phyloP scores from a whole-genome alignment of 64 coral and sea anemone genomes.

The Orbicella faveolata region DNA sequence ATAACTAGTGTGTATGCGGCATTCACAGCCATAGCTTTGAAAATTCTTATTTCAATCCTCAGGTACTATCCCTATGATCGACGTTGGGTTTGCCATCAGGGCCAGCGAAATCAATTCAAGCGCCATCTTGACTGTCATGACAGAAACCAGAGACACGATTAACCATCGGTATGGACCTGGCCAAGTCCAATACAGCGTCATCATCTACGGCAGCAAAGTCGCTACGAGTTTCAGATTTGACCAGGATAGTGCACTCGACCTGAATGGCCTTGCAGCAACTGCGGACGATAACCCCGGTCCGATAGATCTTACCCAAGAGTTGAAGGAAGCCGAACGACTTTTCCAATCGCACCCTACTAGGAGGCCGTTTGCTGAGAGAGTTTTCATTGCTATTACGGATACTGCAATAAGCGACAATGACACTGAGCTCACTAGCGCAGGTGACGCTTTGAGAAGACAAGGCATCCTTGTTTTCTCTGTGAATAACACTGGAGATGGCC shows the following conservation, averaged over 20 bases:
- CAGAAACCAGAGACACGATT: slow-evolving; percentile 28
- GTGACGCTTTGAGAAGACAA: not conserved
- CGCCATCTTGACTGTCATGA: slow-evolving; percentile 25
- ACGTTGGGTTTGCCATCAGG: slow-evolving; percentile 62
- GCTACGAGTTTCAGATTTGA: not conserved
- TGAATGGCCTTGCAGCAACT: not conserved
- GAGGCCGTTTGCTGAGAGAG: slow-evolving; percentile 45
- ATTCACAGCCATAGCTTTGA: no score
- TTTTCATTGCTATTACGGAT: slow-evolving; percentile 50
- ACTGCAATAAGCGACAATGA: slow-evolving; percentile 5
- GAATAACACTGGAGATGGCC: not conserved
- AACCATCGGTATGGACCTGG: slow-evolving; percentile 43
- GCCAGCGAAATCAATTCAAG: slow-evolving; percentile 18
- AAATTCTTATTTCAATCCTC: not conserved
- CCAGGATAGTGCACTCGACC: not conserved
- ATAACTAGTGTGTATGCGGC: no score
- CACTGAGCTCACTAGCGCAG: slow-evolving; percentile 2
- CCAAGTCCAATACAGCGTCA: slow-evolving; percentile 39
- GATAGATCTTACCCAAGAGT: not conserved
- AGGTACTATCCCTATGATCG: slow-evolving; percentile 45
- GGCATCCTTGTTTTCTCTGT: slow-evolving; percentile 15
- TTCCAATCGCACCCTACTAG: slow-evolving; percentile 25
- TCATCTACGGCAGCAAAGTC: slow-evolving; percentile 17
- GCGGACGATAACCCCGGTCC: not conserved
- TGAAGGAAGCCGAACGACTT: slow-evolving; percentile 50